A percentile compares a stretch with the other conserved stretches of the same genome.
phyloP scores from a whole-genome alignment of 2,888 invertebrate species.

The Seira sanloemensis region DNA sequence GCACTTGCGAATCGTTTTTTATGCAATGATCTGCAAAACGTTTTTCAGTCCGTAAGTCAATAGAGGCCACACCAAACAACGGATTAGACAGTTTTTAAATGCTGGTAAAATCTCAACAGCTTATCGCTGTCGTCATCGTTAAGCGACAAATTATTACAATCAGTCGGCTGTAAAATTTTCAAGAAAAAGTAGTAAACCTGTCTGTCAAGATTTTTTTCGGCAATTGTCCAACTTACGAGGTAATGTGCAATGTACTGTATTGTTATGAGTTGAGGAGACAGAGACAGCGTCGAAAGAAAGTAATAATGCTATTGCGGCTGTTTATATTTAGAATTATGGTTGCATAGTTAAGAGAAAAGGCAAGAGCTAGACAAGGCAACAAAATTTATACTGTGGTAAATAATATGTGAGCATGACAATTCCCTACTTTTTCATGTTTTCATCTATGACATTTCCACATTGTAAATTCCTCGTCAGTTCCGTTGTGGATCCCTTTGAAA shows the following conservation, averaged over 20 bases:
- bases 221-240: slow-evolving; percentile 46
- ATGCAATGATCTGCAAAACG: no score
- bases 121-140: slow-evolving; percentile 34
- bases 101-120: slow-evolving; percentile 49
- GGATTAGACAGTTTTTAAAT: slow-evolving; percentile 11
- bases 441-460: no score
- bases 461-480: no score
- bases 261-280: neutral
- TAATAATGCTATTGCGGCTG: neutral
- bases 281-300: neutral
- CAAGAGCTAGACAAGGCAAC: no score
- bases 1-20: no score
- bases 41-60: neutral
- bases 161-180: slow-evolving; percentile 27
- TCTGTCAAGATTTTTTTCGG: slow-evolving; percentile 56
- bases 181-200: slow-evolving; percentile 50
- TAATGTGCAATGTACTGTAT: neutral
- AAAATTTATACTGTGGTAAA: no score
- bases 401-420: no score
- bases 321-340: slow-evolving; percentile 13
- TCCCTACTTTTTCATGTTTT: no score
- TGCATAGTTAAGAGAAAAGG: no score
- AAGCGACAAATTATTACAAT: slow-evolving; percentile 59
- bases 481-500: no score
- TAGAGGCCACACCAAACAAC: neutral